Evolutionary conservation across 2,797 vertebrate species (phyloP).

Genomic region (Pseudochaenichthys georgianus): DNA sequence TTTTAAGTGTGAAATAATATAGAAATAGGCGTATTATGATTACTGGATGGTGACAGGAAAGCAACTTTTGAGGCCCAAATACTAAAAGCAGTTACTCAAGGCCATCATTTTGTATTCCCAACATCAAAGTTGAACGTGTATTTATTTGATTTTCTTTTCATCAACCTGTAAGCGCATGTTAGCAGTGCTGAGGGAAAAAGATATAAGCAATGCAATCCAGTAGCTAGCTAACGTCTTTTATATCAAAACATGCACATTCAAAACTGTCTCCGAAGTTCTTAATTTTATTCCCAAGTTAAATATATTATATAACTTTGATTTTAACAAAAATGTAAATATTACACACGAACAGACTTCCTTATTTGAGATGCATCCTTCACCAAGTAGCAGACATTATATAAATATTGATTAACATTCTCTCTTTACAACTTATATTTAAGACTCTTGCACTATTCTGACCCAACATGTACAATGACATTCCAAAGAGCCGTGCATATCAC

Average conservation of each 20-base stretch:
- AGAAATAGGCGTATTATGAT: neutral
- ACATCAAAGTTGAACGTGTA: neutral
- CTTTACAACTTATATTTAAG: slow-evolving; percentile 29
- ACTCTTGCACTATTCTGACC: slow-evolving; percentile 6
- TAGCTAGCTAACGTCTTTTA: neutral
- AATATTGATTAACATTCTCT: slow-evolving; percentile 25
- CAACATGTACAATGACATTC: slow-evolving; percentile 1
- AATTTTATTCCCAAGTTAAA: slow-evolving; percentile 41
- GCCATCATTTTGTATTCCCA: neutral
- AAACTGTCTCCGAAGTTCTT: slow-evolving; percentile 29
- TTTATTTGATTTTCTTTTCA: neutral
- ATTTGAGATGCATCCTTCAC: slow-evolving; percentile 49
- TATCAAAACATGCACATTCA: slow-evolving; percentile 1
- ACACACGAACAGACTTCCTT: slow-evolving; percentile 32
- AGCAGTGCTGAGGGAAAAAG: neutral
- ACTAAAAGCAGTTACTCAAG: neutral
- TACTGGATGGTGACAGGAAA: too few species aligned
- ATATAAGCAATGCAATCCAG: neutral
- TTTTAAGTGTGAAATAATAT: neutral
- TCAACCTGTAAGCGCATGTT: neutral
- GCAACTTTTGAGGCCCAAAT: neutral
- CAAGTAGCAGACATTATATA: slow-evolving; percentile 29
- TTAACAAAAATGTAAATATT: slow-evolving; percentile 46
- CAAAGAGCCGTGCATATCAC: slow-evolving; percentile 1
- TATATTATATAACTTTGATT: slow-evolving; percentile 46